A percentile compares a stretch with the other conserved stretches of the same genome.
These are phyloP conservation scores for Novumbra hubbsi DNA, from an alignment of 2,797 vertebrate species.

Conservation along the genomic window DNA sequence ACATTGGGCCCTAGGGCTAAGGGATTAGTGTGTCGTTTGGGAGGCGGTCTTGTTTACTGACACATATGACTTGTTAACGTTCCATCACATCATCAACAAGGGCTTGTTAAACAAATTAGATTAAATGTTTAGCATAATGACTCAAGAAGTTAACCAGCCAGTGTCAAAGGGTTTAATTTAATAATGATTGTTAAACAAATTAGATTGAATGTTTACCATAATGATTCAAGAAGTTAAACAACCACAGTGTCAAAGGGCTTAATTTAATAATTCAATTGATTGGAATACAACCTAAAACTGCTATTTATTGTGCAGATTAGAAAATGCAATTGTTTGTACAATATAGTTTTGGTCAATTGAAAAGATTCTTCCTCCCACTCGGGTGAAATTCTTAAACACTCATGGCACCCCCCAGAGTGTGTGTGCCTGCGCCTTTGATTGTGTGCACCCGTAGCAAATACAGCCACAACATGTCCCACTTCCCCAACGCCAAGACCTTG, in stretches of 20 bases:
- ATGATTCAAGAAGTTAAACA: neutral
- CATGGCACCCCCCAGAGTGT: neutral
- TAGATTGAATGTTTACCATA: conserved; percentile 18
- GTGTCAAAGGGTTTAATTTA: neutral
- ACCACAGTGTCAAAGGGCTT: too few relatives aligned
- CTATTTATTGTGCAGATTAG: neutral
- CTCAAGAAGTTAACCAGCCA: neutral
- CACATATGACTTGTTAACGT: conserved; percentile 32
- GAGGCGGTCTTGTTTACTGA: conserved; percentile 23
- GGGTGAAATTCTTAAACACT: conserved; percentile 31
- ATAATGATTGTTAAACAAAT: conserved; percentile 20
- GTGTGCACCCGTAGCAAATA: neutral
- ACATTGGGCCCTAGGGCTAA: conserved; percentile 12
- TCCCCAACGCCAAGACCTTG: neutral
- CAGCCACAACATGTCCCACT: neutral
- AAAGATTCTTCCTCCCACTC: conserved; percentile 6
- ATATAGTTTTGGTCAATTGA: neutral
- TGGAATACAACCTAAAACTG: neutral
- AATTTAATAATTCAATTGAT: neutral
- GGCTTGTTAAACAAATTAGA: conserved; percentile 32
- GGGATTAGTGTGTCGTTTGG: conserved; percentile 16
- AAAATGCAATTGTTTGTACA: neutral
- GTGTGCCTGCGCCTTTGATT: neutral
- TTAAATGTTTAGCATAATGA: conserved; percentile 15
- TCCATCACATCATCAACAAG: conserved; percentile 33